Evolutionary conservation across 2,113 vertebrate genomes (phyloP).

Genomic region (Corythornis madagascariensis): DNA sequence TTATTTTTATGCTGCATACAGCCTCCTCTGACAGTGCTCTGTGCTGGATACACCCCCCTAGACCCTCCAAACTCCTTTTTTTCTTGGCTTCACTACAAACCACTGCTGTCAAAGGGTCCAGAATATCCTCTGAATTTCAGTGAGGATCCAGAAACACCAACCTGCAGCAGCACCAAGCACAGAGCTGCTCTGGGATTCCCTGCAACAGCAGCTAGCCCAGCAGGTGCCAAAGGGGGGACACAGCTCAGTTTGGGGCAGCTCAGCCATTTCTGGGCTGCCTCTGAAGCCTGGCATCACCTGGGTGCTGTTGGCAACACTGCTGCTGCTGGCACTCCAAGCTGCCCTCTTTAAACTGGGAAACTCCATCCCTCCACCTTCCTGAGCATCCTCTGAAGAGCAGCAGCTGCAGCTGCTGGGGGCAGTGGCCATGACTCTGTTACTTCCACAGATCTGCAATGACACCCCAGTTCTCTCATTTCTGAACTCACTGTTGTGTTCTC

Average conservation of each 20-base stretch:
- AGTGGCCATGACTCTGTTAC: not conserved
- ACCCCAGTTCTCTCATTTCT: not conserved
- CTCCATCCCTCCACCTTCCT: not conserved
- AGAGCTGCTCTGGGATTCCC: conserved; percentile 36
- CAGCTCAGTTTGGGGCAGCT: conserved; percentile 25
- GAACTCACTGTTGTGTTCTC: conserved; percentile 10
- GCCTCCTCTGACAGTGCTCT: not conserved
- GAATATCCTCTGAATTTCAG: conserved; percentile 21
- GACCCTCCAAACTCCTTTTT: not conserved
- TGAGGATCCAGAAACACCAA: conserved; percentile 43
- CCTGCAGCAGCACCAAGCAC: conserved; percentile 47
- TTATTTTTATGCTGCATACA: not conserved
- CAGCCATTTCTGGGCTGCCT: conserved; percentile 4
- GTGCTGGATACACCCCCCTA: not conserved
- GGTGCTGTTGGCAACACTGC: not conserved
- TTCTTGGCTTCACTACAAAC: not conserved
- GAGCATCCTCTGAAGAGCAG: not conserved
- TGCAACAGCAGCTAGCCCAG: conserved; percentile 32
- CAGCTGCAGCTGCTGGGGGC: not conserved
- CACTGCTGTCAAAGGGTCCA: conserved; percentile 27
- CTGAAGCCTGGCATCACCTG: not conserved
- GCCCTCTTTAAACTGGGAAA: not conserved
- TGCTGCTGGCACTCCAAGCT: not conserved
- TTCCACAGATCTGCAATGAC: conserved; percentile 36
- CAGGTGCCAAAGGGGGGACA: conserved; percentile 26